phyloP scores from a whole-genome alignment of 2,113 vertebrate genomes.

The Tychaedon coryphoeus region DNA sequence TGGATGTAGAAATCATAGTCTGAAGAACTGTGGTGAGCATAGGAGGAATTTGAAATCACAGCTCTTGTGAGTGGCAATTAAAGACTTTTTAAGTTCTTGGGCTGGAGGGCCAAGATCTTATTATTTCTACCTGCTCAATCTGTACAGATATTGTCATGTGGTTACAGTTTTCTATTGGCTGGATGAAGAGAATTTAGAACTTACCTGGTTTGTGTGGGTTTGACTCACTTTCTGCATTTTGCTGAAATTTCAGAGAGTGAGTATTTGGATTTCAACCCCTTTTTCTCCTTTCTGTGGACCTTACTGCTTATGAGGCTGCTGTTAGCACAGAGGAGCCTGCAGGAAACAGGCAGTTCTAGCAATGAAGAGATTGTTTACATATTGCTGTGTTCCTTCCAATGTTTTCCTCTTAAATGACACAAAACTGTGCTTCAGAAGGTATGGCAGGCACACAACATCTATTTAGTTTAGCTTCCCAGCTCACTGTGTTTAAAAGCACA shows the following conservation, averaged over 20 bases:
- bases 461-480: neutral
- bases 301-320: neutral
- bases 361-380: neutral
- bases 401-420: neutral
- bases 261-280: neutral
- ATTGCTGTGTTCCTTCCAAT: neutral
- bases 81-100: neutral
- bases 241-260: neutral
- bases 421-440: neutral
- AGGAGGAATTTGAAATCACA: neutral
- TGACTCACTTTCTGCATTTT: neutral
- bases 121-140: neutral
- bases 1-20: neutral
- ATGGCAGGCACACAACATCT: neutral
- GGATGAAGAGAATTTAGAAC: neutral
- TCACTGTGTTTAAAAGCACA: neutral
- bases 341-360: neutral
- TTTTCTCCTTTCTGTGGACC: neutral
- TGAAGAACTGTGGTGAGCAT: neutral
- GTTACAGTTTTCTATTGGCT: neutral
- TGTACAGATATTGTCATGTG: neutral
- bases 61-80: neutral
- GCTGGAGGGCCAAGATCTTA: neutral
- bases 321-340: neutral
- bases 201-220: neutral